Conservation (phyloP, 1,140 invertebrate genomes). For the Drosophila sp. region DNA sequence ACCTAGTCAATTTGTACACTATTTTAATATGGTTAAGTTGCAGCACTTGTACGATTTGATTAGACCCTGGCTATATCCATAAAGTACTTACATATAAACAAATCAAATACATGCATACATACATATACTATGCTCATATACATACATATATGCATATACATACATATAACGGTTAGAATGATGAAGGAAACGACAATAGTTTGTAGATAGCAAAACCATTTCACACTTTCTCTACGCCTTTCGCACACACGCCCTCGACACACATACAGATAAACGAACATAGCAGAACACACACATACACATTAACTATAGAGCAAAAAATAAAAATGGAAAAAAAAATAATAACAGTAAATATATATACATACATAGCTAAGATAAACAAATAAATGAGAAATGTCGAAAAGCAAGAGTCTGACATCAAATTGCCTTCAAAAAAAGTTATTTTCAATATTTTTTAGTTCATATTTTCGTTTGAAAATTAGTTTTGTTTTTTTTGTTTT, state of each 20-base stretch:
- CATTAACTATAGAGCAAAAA: constrained; percentile 25
- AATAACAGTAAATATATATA: constrained; percentile 11
- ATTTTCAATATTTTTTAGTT: constrained; percentile 44
- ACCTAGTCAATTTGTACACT: too few relatives aligned
- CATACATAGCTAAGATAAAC: constrained; percentile 36
- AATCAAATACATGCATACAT: background rate
- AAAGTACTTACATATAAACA: background rate
- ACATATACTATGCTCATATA: background rate
- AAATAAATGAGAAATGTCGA: constrained; percentile 46
- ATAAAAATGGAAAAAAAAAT: constrained; percentile 19
- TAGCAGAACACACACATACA: constrained; percentile 17
- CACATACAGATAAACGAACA: constrained; percentile 1
- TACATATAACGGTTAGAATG: background rate
- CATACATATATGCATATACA: background rate
- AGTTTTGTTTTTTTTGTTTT: constrained; percentile 1
- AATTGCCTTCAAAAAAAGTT: constrained; percentile 71
- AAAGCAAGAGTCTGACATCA: constrained; percentile 77
- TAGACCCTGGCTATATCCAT: background rate
- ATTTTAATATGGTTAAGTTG: background rate
- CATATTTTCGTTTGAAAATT: constrained; percentile 43
- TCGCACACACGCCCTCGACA: constrained; percentile 8
- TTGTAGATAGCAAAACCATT: constrained; percentile 29
- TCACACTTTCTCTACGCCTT: constrained; percentile 16
- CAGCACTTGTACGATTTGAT: constrained; percentile 13
- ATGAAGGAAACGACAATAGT: constrained; percentile 1